Conservation (phyloP, 2,797 vertebrate species). For the Chrosomus eos region DNA sequence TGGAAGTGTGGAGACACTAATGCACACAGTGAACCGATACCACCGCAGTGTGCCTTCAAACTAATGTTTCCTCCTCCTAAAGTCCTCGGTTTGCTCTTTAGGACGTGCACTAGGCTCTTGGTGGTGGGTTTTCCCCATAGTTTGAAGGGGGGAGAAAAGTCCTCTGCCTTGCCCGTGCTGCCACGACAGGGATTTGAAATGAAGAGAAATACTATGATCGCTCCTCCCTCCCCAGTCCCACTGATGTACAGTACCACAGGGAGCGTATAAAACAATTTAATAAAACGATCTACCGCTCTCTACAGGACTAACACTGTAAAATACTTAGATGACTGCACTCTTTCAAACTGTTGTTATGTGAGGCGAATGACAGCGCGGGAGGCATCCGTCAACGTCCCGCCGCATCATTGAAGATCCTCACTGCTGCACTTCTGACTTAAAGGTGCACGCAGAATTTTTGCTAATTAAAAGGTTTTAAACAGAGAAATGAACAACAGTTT, state of each 20-base stretch:
- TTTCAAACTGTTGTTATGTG: background rate
- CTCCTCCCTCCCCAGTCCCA: slow-evolving; percentile 75
- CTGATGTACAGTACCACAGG: slow-evolving; percentile 71
- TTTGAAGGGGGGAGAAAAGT: slow-evolving; percentile 49
- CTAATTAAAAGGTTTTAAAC: background rate
- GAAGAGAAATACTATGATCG: slow-evolving; percentile 74
- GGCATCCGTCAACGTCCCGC: background rate
- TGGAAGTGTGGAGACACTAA: slow-evolving; percentile 64
- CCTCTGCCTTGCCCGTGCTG: slow-evolving; percentile 68
- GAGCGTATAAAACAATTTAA: slow-evolving; percentile 61
- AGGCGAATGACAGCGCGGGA: background rate
- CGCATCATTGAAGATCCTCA: background rate
- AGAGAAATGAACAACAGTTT: background rate
- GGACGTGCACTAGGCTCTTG: slow-evolving; percentile 37
- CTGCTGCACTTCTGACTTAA: background rate
- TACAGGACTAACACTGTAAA: slow-evolving; percentile 77
- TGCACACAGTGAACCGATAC: slow-evolving; percentile 53
- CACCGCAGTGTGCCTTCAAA: slow-evolving; percentile 62
- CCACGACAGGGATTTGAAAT: slow-evolving; percentile 72
- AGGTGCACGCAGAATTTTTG: background rate
- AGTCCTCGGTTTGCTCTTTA: slow-evolving; percentile 42
- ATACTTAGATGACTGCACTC: slow-evolving; percentile 52
- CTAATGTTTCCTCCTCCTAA: slow-evolving; percentile 40
- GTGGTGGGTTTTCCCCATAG: slow-evolving; percentile 41
- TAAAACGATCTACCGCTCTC: slow-evolving; percentile 80